Evolutionary conservation across 2,797 vertebrate genomes (phyloP).

Genomic region (Gymnocypris eckloni): DNA sequence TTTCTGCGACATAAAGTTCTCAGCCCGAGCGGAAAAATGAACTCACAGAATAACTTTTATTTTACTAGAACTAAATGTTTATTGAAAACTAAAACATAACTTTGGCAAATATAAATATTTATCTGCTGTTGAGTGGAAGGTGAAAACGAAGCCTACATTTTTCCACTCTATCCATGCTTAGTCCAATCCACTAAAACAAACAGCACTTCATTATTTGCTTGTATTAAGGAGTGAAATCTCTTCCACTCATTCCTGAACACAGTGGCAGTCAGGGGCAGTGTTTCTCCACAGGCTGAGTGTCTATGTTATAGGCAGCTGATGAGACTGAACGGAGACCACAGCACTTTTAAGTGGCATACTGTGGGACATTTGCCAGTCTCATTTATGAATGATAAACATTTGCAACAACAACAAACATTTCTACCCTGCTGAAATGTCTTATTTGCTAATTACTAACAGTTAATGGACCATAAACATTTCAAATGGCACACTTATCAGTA

Average conservation of each 20-base stretch:
- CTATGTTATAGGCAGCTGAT: conserved; percentile 5
- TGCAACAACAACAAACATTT: conserved; percentile 7
- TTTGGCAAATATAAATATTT: background rate
- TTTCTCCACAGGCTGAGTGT: conserved; percentile 11
- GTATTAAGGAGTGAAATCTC: background rate
- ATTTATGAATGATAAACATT: conserved; percentile 11
- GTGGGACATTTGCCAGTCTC: conserved; percentile 1
- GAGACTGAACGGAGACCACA: conserved; percentile 17
- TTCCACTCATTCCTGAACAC: background rate
- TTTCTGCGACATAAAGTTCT: background rate
- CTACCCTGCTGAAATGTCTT: background rate
- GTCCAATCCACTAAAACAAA: conserved; percentile 25
- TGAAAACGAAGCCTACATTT: background rate
- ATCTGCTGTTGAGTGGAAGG: background rate
- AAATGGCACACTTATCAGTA: background rate
- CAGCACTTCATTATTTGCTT: conserved; percentile 21
- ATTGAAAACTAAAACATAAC: background rate
- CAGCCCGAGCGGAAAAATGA: background rate
- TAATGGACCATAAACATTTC: background rate
- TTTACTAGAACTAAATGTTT: background rate
- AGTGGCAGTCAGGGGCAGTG: background rate
- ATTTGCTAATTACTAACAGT: background rate
- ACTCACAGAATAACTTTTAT: background rate
- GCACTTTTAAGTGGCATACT: background rate
- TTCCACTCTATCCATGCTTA: background rate